A percentile compares a stretch with the other conserved stretches of the same genome.
Evolutionary conservation across 2,797 vertebrate genomes (phyloP).

Genomic region (Premnoplex brunnescens): DNA sequence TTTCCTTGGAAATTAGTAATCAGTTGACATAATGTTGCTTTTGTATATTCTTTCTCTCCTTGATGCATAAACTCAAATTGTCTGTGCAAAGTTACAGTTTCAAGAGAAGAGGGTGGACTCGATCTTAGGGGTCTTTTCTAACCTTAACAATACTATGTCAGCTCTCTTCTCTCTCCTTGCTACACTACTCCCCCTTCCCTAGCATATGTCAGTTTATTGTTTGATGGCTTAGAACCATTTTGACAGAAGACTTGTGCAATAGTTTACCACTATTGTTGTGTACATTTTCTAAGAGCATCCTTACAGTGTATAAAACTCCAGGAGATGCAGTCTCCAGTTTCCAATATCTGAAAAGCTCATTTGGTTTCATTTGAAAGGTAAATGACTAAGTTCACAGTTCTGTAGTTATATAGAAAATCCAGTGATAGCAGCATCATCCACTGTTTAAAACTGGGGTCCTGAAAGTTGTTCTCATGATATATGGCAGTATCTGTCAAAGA

Average conservation of each 20-base stretch:
- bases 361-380: neutral
- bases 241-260: neutral
- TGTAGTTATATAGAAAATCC: neutral
- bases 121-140: neutral
- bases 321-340: neutral
- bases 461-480: neutral
- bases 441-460: neutral
- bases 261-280: neutral
- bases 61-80: neutral
- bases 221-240: neutral
- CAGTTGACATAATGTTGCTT: neutral
- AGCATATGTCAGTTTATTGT: neutral
- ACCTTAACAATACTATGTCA: accelerated
- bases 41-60: neutral
- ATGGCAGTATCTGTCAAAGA: neutral
- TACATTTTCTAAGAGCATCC: neutral
- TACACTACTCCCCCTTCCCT: neutral
- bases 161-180: neutral
- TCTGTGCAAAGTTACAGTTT: neutral
- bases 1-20: neutral
- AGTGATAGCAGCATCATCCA: neutral
- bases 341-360: neutral
- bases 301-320: neutral
- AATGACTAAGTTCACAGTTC: neutral
- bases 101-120: neutral